Evolutionary conservation across 2,113 vertebrate genomes (phyloP), one percentile per base, ranked within the genome.

Genomic region (Rhea americana): DNA sequence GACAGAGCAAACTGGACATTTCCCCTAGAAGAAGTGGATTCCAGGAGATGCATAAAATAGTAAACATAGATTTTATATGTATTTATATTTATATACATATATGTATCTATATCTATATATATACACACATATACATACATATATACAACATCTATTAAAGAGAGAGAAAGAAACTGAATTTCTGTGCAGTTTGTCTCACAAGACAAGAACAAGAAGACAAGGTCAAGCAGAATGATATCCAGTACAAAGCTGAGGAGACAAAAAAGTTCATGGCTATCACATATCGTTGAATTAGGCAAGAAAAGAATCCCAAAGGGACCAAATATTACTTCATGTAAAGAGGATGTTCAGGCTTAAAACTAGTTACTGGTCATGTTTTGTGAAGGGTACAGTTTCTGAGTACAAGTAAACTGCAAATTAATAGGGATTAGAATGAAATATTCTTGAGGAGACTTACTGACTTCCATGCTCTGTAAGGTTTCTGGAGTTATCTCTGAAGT

Each of bases 31-130:
- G 30, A 63, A 39, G 7, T 32, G 7, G 41, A 70, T 70, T 62
- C 16, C 26, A 75, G 48, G 30, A 63, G 41, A 19, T 51, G 28
- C 11, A 68, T 30, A 68, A 51, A 65, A 75, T 21, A 80, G 4
- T n/a, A 39, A 12, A 28, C 22, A 5, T 9, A 35, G 73, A 62
- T 37, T 71, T 43, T 39, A 3, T 9, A 2, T 2, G 1, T 1
- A 2, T 15, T 5, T 14, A 11, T 15, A 4, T 9, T 17, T 43
- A 9, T 35, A 48, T 8, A 48, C 21, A 35, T 35, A 35, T 35
- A 35, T 35, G 35, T 35, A 35, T 35, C 35, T 35, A 35, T 35
- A 35, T 35, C 35, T 35, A 35, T 35, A 35, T 35, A 35, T 35
- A 35, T 35, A 35, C 6, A 35, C 35, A 35, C 35, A 35, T 35